Percentiles rank a stretch among this genome's conserved stretches.
These are phyloP conservation scores for Deroptyus accipitrinus DNA, from an alignment of 2,113 vertebrate species.

Conservation along the genomic window DNA sequence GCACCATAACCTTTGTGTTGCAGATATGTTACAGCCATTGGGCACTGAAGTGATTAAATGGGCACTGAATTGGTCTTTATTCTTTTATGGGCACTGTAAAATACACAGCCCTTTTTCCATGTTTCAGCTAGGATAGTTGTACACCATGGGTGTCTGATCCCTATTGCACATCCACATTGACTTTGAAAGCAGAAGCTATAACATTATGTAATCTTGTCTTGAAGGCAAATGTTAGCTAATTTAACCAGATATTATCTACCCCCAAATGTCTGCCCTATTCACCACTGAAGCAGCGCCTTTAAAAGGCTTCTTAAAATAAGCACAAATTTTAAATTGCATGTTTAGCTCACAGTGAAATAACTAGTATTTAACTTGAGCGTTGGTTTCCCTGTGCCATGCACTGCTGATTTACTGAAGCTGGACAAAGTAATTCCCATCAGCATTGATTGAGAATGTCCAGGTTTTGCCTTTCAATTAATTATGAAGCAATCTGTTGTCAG, in stretches of 20 bases:
- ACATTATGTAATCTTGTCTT: conserved; percentile 17
- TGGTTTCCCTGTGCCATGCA: background rate
- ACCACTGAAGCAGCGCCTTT: background rate
- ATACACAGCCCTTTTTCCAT: background rate
- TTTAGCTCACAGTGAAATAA: background rate
- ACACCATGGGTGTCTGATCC: background rate
- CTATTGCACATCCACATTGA: background rate
- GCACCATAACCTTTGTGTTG: background rate
- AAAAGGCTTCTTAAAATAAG: conserved; percentile 29
- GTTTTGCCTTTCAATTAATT: conserved; percentile 68
- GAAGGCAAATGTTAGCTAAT: conserved; percentile 24
- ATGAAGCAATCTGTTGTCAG: conserved; percentile 59
- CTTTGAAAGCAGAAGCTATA: conserved; percentile 9
- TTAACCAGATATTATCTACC: conserved; percentile 22
- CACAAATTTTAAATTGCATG: background rate
- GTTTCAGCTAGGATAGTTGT: background rate
- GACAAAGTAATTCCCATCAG: conserved; percentile 44
- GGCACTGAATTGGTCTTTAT: background rate
- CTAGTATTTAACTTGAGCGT: background rate
- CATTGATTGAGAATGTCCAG: conserved; percentile 58
- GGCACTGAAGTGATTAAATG: background rate
- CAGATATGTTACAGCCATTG: background rate
- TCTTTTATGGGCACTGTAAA: background rate
- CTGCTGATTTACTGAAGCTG: conserved; percentile 13
- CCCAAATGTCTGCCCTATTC: conserved; percentile 21